Percentiles rank a stretch among this genome's conserved stretches.
phyloP scores from a whole-genome alignment of 2,888 invertebrate species.

The Thalpophila matura region DNA sequence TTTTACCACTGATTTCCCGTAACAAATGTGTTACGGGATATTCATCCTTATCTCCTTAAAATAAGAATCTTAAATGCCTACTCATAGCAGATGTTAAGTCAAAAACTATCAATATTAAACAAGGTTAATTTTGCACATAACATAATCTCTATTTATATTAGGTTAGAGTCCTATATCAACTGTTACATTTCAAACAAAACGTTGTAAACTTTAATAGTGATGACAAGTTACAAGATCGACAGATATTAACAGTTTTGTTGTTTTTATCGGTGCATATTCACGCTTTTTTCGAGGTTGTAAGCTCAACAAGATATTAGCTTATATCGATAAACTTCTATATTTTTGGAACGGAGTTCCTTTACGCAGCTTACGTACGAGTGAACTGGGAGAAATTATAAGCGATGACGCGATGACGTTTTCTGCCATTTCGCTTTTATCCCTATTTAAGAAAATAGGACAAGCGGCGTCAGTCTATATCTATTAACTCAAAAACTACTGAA shows the following conservation, averaged over 20 bases:
- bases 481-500: no score
- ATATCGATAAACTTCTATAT: background rate
- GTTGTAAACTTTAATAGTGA: slow-evolving; percentile 32
- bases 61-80: slow-evolving; percentile 18
- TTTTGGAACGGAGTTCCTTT: no score
- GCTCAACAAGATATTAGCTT: no score
- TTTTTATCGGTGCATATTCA: slow-evolving; percentile 26
- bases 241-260: slow-evolving; percentile 40
- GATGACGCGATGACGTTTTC: no score
- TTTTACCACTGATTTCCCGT: slow-evolving; percentile 26
- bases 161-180: background rate
- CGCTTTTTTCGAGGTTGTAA: no score
- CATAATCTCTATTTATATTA: fast-evolving
- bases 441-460: no score
- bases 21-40: slow-evolving; percentile 11
- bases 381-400: no score
- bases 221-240: slow-evolving; percentile 48
- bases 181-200: background rate
- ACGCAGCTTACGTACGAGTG: no score
- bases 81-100: slow-evolving; percentile 32
- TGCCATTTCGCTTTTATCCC: no score
- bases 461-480: no score
- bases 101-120: slow-evolving; percentile 11
- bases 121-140: slow-evolving; percentile 14
- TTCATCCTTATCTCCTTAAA: background rate